Conservation (phyloP, 2,797 vertebrate genomes). For the Manis crassicaudata region DNA sequence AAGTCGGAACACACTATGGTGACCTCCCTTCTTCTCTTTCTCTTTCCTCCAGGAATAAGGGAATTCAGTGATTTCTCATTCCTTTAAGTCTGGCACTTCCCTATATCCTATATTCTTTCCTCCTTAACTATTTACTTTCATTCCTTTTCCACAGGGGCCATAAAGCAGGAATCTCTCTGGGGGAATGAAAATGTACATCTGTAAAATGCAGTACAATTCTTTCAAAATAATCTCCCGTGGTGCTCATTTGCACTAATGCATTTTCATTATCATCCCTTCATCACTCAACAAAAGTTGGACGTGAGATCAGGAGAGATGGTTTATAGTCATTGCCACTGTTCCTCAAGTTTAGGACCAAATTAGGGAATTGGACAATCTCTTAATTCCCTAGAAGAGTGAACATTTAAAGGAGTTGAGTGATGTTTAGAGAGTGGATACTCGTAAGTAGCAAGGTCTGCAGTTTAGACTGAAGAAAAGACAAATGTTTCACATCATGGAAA, state of each 20-base stretch:
- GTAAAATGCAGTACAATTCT: not conserved
- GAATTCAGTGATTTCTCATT: not conserved
- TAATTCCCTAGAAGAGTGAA: not conserved
- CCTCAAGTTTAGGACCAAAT: not conserved
- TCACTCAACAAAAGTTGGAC: not conserved
- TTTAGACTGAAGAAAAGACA: not conserved
- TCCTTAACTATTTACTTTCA: not conserved
- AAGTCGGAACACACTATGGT: not conserved
- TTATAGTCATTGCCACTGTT: not conserved
- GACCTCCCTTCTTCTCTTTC: not conserved
- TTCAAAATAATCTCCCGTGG: not conserved
- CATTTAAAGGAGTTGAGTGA: not conserved
- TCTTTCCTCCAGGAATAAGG: not conserved
- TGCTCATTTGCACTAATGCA: not conserved
- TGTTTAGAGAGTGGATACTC: not conserved
- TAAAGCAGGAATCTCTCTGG: not conserved
- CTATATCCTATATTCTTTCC: not conserved
- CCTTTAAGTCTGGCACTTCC: not conserved
- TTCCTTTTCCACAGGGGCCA: not conserved
- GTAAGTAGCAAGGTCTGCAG: not conserved
- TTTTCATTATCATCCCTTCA: not conserved
- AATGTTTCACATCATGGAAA: not conserved
- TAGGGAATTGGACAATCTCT: not conserved
- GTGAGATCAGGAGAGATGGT: not conserved
- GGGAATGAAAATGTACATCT: not conserved